These are phyloP conservation scores for Autographa gamma DNA, from an alignment of 2,888 invertebrate species.

Conservation along the genomic window DNA sequence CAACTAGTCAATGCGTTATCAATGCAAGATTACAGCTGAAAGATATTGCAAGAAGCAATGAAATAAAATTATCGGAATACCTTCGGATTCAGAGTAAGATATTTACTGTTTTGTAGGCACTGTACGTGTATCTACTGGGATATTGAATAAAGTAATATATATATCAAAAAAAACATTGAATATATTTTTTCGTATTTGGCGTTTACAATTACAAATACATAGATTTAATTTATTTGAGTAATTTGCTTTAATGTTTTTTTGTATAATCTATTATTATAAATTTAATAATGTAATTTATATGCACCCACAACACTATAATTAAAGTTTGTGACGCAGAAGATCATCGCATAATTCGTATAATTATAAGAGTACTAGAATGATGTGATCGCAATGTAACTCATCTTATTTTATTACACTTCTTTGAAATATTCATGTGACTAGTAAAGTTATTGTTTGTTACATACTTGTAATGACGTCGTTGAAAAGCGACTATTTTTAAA, in stretches of 20 bases:
- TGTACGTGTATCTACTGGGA: too few relatives aligned
- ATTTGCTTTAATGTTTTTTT: not conserved
- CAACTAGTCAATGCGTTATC: not conserved
- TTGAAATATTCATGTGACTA: not conserved
- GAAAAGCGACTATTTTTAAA: not conserved
- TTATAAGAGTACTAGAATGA: slow-evolving; percentile 23
- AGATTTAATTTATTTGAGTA: not conserved
- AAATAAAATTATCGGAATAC: not conserved
- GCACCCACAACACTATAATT: not conserved
- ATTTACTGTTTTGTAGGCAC: not conserved
- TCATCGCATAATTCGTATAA: not conserved
- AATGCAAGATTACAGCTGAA: not conserved
- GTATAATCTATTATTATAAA: not conserved
- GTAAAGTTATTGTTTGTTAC: not conserved
- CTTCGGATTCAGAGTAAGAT: not conserved
- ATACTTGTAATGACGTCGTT: slow-evolving; percentile 26
- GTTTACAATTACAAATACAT: too few relatives aligned
- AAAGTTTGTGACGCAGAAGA: not conserved
- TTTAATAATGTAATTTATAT: too few relatives aligned
- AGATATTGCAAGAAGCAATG: not conserved
- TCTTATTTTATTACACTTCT: slow-evolving; percentile 13
- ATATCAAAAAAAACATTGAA: not conserved
- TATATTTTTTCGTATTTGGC: too few relatives aligned
- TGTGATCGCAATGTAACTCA: not conserved
- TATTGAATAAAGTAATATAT: too few relatives aligned